Evolutionary conservation across 2,113 vertebrate species (phyloP), one percentile per base, ranked within the genome.

Genomic region (Tympanuchus pallidicinctus): DNA sequence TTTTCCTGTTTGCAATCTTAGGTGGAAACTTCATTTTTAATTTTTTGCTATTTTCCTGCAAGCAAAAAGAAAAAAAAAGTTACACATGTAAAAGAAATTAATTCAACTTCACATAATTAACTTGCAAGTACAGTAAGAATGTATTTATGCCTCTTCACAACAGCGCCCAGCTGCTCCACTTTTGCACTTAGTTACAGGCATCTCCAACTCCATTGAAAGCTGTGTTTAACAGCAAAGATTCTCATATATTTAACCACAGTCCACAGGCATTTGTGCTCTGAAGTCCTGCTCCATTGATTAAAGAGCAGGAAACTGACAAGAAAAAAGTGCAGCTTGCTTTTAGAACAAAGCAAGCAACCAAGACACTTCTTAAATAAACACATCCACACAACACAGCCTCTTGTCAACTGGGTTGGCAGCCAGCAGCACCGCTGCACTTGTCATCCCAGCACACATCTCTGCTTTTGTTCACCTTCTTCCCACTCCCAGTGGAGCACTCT

Each of bases 11-110:
- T 43, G 99, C 99, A 84, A 99, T 99, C 98, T 99, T 99, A 18
- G 99, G 99, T 13, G 99, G 99, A 97, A 99, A 99, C 98, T 99
- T 99, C 99, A 99, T 99, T 98, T 99, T 99, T 94, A 99, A 95
- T 96, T 99, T 99, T 98, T 99, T 99, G 93, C 99, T 99, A 95
- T 99, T 99, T 94, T 99, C 99, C 99, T 99, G 95, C 86, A 90
- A 97, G 79, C 28, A 82, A 87, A 56, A 90, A 86, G 32, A 91
- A 34, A 5, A 50, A 91, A 48, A 83, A 48, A 83, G 79, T 90
- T 60, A 88, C 24, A 28, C 0, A 38, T 0, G 13, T 2, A 54
- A 6, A 28, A 54, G 14, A 54, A 28, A n/a, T 50, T 7, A 82
- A 30, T 42, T 50, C 47, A 69, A 28, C 14, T 63, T 59, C 9